phyloP scores from a whole-genome alignment of 2,113 vertebrate genomes.

The Stegostoma tigrinum region DNA sequence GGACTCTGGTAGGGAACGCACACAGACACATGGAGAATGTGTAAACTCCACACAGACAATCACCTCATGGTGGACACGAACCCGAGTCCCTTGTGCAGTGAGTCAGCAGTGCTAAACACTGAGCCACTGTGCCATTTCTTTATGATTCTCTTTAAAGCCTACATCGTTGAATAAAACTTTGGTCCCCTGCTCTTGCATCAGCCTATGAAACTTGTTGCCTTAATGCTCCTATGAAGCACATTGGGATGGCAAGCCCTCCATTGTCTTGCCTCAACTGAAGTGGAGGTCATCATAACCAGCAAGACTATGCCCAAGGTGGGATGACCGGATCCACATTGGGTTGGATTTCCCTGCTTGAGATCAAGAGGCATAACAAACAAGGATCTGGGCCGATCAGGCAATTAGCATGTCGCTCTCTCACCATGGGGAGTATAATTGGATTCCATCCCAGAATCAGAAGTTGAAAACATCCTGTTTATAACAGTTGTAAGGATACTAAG shows the following conservation, averaged over 20 bases:
- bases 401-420: not conserved
- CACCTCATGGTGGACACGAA: no score
- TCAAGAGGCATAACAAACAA: not conserved
- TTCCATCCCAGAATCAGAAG: not conserved
- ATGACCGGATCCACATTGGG: not conserved
- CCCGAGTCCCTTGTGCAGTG: no score
- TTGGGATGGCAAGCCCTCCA: not conserved
- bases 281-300: not conserved
- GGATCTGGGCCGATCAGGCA: not conserved
- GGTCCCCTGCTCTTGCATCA: no score
- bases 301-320: no score
- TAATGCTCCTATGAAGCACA: not conserved
- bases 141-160: not conserved
- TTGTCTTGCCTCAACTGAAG: not conserved
- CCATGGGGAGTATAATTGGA: not conserved
- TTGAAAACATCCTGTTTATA: slow-evolving; percentile 6
- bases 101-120: not conserved
- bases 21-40: no score
- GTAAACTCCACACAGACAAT: no score
- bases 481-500: slow-evolving; percentile 24
- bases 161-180: not conserved
- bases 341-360: not conserved
- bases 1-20: no score
- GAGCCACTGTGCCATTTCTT: not conserved
- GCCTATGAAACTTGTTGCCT: no score